Conservation (phyloP, 2,797 vertebrate species). For the Megalops cyprinoides region DNA sequence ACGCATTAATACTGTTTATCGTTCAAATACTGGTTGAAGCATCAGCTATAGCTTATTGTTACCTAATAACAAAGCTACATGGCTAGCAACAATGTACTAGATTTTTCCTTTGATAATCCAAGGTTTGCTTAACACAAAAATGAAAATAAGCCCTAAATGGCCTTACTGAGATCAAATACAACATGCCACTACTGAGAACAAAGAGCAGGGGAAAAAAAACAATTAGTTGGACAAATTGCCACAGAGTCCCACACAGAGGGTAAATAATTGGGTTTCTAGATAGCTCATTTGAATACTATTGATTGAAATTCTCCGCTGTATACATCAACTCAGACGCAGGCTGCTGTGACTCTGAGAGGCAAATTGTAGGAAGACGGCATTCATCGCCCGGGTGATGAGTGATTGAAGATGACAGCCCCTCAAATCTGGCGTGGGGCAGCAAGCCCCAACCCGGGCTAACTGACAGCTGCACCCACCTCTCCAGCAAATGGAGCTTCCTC, state of each 20-base stretch:
- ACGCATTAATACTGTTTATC: neutral
- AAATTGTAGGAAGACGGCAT: neutral
- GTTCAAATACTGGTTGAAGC: neutral
- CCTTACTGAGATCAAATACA: neutral
- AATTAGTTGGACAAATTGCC: neutral
- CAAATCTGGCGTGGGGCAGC: neutral
- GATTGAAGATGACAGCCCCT: neutral
- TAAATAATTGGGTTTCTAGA: slow-evolving; percentile 9
- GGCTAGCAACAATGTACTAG: no score
- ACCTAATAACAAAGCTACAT: neutral
- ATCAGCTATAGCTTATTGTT: neutral
- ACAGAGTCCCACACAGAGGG: neutral
- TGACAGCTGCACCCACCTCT: neutral
- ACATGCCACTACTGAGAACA: neutral
- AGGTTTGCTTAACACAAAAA: no score
- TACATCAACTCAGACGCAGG: neutral
- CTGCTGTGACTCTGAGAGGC: neutral
- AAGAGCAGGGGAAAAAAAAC: no score
- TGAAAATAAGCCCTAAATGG: neutral
- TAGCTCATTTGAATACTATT: slow-evolving; percentile 12
- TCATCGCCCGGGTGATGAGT: slow-evolving; percentile 15
- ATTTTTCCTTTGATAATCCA: no score
- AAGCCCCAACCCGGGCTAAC: neutral
- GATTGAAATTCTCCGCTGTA: neutral
- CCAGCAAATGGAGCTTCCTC: neutral